Conservation (phyloP, 1,140 invertebrate species). For the Bombus haemorrhoidalis region DNA sequence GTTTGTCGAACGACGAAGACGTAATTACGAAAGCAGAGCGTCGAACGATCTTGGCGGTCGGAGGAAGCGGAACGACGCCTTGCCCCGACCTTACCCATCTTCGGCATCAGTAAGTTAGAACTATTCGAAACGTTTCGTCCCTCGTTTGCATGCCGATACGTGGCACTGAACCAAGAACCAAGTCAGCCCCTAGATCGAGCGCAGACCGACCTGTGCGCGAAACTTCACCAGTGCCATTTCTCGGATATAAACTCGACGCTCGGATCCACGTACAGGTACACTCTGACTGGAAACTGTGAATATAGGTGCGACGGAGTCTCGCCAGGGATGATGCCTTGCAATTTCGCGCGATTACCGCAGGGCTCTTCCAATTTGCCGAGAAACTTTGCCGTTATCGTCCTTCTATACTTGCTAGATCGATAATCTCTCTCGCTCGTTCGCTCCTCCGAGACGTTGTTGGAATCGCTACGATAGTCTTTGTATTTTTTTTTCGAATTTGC, state of each 20-base stretch:
- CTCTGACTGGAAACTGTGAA: not conserved
- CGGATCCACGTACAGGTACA: constrained; percentile 18
- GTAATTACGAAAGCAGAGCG: not conserved
- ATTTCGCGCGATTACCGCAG: constrained; percentile 37
- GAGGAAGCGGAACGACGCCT: not conserved
- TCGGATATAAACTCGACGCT: not conserved
- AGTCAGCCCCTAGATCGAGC: constrained; percentile 27
- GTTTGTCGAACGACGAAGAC: not conserved
- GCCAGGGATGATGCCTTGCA: constrained; percentile 22
- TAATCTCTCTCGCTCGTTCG: not conserved
- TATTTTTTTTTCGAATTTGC: not conserved
- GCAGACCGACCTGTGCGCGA: not conserved
- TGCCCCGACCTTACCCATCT: constrained; percentile 29
- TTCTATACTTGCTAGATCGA: constrained; percentile 6
- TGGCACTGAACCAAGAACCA: constrained; percentile 24
- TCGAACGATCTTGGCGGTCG: not conserved
- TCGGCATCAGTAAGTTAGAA: constrained; percentile 62
- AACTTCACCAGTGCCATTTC: constrained; percentile 40
- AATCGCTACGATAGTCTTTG: not conserved
- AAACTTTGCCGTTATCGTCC: constrained; percentile 25
- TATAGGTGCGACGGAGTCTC: constrained; percentile 14
- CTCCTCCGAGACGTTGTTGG: not conserved
- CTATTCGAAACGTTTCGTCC: constrained; percentile 62
- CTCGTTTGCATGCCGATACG: constrained; percentile 68
- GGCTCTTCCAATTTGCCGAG: constrained; percentile 37